phyloP scores from a whole-genome alignment of 2,113 vertebrate species.

The Eulacestoma nigropectus region DNA sequence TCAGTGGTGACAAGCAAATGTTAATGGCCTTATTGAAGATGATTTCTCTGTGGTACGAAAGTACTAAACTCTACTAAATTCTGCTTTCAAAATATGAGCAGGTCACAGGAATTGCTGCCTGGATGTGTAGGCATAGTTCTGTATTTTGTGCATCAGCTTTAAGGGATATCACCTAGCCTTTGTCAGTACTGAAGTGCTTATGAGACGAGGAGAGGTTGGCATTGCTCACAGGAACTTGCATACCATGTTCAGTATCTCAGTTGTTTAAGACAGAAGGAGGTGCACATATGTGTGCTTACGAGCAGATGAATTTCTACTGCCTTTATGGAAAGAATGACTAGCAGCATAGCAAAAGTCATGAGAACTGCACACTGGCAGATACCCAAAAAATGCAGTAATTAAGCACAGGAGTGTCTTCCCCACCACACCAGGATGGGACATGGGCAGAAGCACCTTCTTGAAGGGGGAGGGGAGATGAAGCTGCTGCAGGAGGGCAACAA shows the following conservation, averaged over 20 bases:
- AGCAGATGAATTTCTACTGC: not conserved
- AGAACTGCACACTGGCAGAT: not conserved
- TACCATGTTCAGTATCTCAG: not conserved
- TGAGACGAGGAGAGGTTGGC: not conserved
- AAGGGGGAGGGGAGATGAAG: not conserved
- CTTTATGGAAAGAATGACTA: not conserved
- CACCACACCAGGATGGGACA: not conserved
- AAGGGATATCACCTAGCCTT: not conserved
- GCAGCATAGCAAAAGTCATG: not conserved
- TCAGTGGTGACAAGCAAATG: not conserved
- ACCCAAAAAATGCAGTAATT: not conserved
- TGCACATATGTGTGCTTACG: not conserved
- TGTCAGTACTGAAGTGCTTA: not conserved
- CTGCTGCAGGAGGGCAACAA: not conserved
- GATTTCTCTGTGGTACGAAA: not conserved
- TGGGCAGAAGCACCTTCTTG: not conserved
- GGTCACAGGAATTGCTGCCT: not conserved
- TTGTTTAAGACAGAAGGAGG: not conserved
- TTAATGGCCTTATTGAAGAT: not conserved
- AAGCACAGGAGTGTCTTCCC: not conserved
- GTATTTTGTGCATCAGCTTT: not conserved
- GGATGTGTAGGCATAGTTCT: not conserved
- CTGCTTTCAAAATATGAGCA: not conserved
- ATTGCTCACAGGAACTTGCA: not conserved
- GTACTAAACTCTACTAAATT: not conserved